Evolutionary conservation across 2,888 invertebrate genomes (phyloP), one percentile per base, ranked within the genome.

Genomic region (Troglohyphantes excavatus): DNA sequence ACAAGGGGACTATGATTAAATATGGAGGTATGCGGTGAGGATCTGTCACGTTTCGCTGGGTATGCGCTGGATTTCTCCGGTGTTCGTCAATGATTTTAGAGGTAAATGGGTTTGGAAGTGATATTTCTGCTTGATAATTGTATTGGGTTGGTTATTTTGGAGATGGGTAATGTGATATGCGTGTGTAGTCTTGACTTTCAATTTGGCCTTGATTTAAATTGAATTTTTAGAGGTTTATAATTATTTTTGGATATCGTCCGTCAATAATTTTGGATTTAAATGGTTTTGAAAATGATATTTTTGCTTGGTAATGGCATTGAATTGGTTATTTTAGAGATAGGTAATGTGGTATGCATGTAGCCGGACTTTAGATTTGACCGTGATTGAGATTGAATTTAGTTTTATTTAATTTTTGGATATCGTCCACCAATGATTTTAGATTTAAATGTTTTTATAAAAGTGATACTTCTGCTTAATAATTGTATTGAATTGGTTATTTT

Each of bases 1-100:
- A 39, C 21, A 72, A 46, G 61, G 83, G 61, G 83, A 73, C 61
- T 63, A 39, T 83, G 73, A 83, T 83, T 83, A 83, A 73, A 83
- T 83, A 73, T 73, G 63, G 46, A 27, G 70, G 63, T 9, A 59
- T 29, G 19, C n/a, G 19, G 33, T 29, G 21, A 13, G 26, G 59
- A n/a, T 21, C 19, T 21, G 61, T 61, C 43, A 23, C 21, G 61
- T 78, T 78, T 65, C 43, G 46, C 3, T 46, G 46, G 46, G 7
- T 2, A 5, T 72, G 43, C 43, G 9, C 13, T 7, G 43, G 11
- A 61, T 61, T 33, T 61, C 59, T 29, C 33, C 21, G n/a, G 29
- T 13, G 59, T 75, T 26, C 19, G 29, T 29, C 21, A 21, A 61
- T 29, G 61, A 19, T 59, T 9, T 26, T 1, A 27, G 13, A 75